Percentiles rank a stretch among this genome's conserved stretches.
phyloP scores from a whole-genome alignment of 2,888 invertebrate genomes.

The Mayetiola destructor region DNA sequence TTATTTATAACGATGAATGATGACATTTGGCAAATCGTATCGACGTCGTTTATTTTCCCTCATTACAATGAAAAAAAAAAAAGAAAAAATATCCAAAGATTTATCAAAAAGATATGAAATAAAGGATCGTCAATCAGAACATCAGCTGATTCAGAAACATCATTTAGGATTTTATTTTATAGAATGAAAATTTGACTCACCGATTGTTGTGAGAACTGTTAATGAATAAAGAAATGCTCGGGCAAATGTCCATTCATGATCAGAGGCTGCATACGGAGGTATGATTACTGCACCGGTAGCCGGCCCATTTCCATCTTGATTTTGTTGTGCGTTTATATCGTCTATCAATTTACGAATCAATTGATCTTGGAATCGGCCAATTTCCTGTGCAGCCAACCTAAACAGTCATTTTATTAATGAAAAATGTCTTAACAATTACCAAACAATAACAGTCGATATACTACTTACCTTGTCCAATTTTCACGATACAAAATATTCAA shows the following conservation, averaged over 20 bases:
- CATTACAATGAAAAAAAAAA: not conserved
- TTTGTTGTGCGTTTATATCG: constrained; percentile 51
- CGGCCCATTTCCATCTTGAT: constrained; percentile 33
- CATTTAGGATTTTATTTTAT: not conserved
- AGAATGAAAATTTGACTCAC: constrained; percentile 43
- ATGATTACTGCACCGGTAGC: constrained; percentile 34
- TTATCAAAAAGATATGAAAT: not conserved
- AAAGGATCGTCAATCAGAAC: not conserved
- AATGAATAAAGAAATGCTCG: constrained; percentile 87
- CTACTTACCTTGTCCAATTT: constrained; percentile 65
- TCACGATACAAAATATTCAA: constrained; percentile 77
- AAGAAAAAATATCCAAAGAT: too few relatives aligned
- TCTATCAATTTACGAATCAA: constrained; percentile 63
- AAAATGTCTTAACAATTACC: not conserved
- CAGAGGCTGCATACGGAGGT: constrained; percentile 33
- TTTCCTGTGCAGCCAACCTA: constrained; percentile 36
- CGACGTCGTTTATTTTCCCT: too few relatives aligned
- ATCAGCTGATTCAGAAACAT: not conserved
- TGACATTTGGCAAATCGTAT: too few relatives aligned
- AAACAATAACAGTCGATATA: not conserved
- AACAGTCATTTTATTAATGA: not conserved
- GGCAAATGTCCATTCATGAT: constrained; percentile 76
- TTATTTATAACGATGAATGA: too few relatives aligned
- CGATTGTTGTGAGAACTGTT: constrained; percentile 84
- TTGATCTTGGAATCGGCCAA: constrained; percentile 64